A percentile compares a stretch with the other conserved stretches of the same genome.
Evolutionary conservation across 2,797 vertebrate species (phyloP).

Genomic region (Crypturellus tataupa): DNA sequence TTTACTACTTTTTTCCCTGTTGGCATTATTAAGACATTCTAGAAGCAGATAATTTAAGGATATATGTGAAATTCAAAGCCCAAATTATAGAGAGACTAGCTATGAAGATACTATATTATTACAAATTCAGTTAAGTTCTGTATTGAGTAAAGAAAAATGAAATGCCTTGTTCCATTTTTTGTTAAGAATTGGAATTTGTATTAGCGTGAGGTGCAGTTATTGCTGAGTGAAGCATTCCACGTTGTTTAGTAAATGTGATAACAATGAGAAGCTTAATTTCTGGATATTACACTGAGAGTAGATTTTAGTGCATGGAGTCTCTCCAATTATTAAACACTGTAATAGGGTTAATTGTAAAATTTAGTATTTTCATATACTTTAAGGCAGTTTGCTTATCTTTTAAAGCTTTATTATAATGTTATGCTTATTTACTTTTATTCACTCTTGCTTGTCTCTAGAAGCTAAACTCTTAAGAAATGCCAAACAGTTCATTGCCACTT

Average conservation of each 20-base stretch:
- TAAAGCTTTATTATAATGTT: neutral
- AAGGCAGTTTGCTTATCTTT: neutral
- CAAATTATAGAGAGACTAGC: neutral
- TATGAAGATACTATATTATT: neutral
- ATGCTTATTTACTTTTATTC: neutral
- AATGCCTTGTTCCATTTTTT: neutral
- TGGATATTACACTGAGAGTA: neutral
- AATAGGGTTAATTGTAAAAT: neutral
- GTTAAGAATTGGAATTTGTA: neutral
- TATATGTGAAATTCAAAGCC: neutral
- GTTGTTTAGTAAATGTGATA: neutral
- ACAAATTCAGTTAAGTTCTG: neutral
- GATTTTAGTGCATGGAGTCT: neutral
- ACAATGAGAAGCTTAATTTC: neutral
- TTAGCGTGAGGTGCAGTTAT: neutral
- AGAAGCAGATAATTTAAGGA: neutral
- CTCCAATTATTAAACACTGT: neutral
- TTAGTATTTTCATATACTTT: neutral
- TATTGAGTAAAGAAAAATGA: neutral
- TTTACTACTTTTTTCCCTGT: neutral
- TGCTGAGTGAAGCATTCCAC: neutral
- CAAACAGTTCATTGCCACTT: neutral
- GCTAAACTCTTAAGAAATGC: neutral
- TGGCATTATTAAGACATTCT: neutral
- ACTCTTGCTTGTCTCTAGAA: neutral